Percentiles rank a stretch among this genome's conserved stretches.
Conservation (phyloP, 2,888 invertebrate species). For the Drosophila flavopinicola region DNA sequence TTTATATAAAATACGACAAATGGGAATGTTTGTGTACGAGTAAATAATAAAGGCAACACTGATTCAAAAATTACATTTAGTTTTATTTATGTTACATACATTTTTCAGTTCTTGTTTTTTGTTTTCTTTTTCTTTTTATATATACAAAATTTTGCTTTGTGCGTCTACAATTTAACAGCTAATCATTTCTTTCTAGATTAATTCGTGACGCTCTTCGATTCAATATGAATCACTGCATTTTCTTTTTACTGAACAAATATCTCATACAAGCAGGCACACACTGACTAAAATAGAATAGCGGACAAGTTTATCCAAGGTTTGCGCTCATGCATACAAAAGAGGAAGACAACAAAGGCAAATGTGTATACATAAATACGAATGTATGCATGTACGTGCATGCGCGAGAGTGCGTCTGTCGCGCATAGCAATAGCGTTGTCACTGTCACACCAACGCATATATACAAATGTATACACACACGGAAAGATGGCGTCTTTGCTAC, state of each 20-base stretch:
- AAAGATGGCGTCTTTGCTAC: conserved; percentile 57
- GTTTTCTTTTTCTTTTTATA: conserved; percentile 33
- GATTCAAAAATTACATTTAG: conserved; percentile 64
- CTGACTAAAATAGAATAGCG: conserved; percentile 45
- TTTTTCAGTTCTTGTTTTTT: conserved; percentile 60
- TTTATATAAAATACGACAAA: conserved; percentile 55
- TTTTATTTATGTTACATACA: conserved; percentile 65
- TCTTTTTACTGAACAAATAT: conserved; percentile 25
- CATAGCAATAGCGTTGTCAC: conserved; percentile 9
- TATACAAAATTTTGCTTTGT: conserved; percentile 28
- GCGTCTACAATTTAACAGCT: conserved; percentile 24
- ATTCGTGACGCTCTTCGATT: conserved; percentile 51
- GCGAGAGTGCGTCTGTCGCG: conserved; percentile 1
- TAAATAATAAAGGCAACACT: conserved; percentile 67
- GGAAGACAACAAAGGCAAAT: conserved; percentile 45
- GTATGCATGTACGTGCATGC: background rate
- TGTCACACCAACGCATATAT: conserved; percentile 19
- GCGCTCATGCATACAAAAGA: conserved; percentile 26
- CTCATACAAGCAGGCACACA: conserved; percentile 40
- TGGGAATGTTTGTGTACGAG: conserved; percentile 18
- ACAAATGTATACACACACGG: conserved; percentile 26
- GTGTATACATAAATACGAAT: background rate
- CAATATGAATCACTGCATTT: conserved; percentile 78
- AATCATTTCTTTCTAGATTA: conserved; percentile 16
- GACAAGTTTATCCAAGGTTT: conserved; percentile 43